Base-by-base conservation (phyloP, 92 coral and sea anemone species). In the Epizoanthus scotinus region DNA sequence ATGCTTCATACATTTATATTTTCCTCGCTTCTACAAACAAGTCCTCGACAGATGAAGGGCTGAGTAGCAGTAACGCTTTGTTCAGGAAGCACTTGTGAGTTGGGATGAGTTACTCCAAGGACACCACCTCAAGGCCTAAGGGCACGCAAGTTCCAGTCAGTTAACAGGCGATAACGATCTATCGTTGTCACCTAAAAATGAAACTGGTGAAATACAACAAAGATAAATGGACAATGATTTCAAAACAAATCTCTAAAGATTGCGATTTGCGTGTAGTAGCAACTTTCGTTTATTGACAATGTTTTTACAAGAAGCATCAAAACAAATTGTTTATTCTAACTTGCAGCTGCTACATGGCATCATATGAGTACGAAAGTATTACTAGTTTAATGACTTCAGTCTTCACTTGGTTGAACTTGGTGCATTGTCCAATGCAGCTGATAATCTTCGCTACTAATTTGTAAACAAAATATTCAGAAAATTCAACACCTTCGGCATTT, bases 161-260 rank as follows among this genome's bases (percentile, higher is more conserved):
- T 63, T 63, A 25, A 63, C 36, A 10, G 29, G 20, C 28, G 68
- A 75, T 75, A 75, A 56, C 20, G 81, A 59, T 75, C 81, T 75
- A 29, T 14, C n/a, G 67, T 75, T 75, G 68, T 75, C 67, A 57
- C 52, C 56, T 24, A 10, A 38, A 20, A 22, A 8, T 57, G 68
- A 75, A 58, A 26, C 81, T 75, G 68, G 40, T 75, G 81, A 75
- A 75, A 75, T 57, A 40, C 56, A 44, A 34, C 44, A 75, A 67
- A 75, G 69, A 63, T 52, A 75, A 31, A 19, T 38, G 19, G 54
- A 71, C 10, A 71, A 42, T 71, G 59, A n/a, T 31, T 40, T 15
- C 59, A n/a, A n/a, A n/a, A n/a, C n/a, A n/a, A 56, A 74, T 74
- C 79, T 34, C 42, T 56, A 17, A 55, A 54, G n/a, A n/a, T 17